Evolutionary conservation across 2,113 vertebrate species (phyloP).

Genomic region (Hiodon alosoides): DNA sequence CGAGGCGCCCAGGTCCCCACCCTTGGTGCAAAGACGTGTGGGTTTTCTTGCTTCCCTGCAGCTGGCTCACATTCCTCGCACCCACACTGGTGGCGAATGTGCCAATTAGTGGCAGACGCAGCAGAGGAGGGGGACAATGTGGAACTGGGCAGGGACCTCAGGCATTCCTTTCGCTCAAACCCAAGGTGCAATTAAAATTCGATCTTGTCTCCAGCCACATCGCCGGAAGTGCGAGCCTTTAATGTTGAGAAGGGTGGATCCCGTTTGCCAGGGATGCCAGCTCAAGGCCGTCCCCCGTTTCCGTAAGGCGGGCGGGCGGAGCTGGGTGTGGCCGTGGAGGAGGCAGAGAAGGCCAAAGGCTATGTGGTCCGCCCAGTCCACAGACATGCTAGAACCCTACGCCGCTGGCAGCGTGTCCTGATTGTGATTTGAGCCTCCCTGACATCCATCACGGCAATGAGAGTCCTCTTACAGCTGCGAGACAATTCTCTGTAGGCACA

Average conservation of each 20-base stretch:
- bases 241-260: conserved; percentile 62
- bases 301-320: neutral
- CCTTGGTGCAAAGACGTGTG: conserved; percentile 56
- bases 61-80: conserved; percentile 69
- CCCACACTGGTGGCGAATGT: conserved; percentile 71
- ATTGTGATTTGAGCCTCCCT: conserved; percentile 8
- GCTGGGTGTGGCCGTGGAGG: neutral
- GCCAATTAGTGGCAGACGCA: conserved; percentile 70
- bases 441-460: conserved; percentile 18
- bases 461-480: conserved; percentile 37
- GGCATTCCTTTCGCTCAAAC: conserved; percentile 66
- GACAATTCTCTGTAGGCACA: conserved; percentile 32
- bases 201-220: conserved; percentile 66
- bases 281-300: conserved; percentile 55
- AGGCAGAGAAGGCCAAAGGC: neutral
- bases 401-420: conserved; percentile 19
- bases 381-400: conserved; percentile 17
- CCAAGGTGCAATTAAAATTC: conserved; percentile 69
- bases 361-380: conserved; percentile 2
- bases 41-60: conserved; percentile 60
- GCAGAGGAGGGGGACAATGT: conserved; percentile 44
- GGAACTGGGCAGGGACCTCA: conserved; percentile 69
- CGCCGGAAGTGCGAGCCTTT: conserved; percentile 63
- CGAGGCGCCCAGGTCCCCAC: conserved; percentile 35
- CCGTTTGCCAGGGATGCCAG: conserved; percentile 23